Percentiles rank a stretch among this genome's conserved stretches.
These are phyloP conservation scores for Ranitomeya imitator DNA, from an alignment of 2,113 vertebrate genomes.

Conservation along the genomic window DNA sequence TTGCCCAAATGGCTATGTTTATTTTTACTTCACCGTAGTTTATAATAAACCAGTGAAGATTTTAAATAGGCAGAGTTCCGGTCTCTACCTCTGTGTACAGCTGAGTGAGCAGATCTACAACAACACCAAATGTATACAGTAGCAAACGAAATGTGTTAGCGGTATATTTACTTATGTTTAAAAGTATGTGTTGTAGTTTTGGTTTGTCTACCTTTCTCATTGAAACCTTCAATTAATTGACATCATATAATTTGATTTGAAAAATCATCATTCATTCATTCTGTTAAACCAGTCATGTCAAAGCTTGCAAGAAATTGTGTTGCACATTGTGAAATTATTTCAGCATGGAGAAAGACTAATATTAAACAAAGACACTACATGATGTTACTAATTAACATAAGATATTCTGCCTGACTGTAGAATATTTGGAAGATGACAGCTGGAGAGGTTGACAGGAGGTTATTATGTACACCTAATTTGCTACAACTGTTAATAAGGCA, in stretches of 20 bases:
- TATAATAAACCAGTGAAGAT: too few species aligned
- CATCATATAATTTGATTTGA: not conserved
- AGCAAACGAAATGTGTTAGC: too few species aligned
- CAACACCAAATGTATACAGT: too few species aligned
- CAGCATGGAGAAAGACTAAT: constrained; percentile 47
- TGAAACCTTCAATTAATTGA: not conserved
- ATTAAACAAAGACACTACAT: constrained; percentile 59
- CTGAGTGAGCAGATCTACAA: too few species aligned
- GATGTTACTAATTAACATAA: constrained; percentile 48
- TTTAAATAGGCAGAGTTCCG: too few species aligned
- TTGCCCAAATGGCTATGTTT: too few species aligned
- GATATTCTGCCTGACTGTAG: constrained; percentile 67
- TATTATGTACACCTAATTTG: constrained; percentile 76
- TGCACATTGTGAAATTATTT: constrained; percentile 67
- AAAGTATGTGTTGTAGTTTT: too few species aligned
- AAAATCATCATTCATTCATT: not conserved
- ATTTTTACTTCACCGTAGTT: too few species aligned
- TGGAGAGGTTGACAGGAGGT: constrained; percentile 72
- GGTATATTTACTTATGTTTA: too few species aligned
- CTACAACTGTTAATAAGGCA: constrained; percentile 68
- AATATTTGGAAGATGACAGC: constrained; percentile 71
- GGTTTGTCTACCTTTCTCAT: not conserved
- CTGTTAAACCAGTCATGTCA: constrained; percentile 47
- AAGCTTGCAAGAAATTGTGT: constrained; percentile 72
- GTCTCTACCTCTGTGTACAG: too few species aligned